phyloP scores from a whole-genome alignment of 2,888 invertebrate genomes.

The Myopa testacea region DNA sequence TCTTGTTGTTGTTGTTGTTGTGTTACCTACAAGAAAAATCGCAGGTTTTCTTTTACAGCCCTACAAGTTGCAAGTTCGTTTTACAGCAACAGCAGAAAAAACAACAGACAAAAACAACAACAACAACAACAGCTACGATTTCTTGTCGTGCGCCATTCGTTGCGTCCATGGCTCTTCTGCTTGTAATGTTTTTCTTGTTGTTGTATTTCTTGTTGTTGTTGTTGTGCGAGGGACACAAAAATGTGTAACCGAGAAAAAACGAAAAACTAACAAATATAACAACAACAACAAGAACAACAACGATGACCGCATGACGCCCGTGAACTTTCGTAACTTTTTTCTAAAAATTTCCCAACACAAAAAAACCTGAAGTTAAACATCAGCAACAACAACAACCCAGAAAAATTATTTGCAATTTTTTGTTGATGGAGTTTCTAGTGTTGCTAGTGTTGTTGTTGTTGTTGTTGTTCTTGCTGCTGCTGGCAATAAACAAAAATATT shows the following conservation, averaged over 20 bases:
- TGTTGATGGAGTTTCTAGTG: not conserved
- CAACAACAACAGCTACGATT: not conserved
- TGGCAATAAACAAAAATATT: slow-evolving; percentile 19
- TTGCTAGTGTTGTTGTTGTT: slow-evolving; percentile 18
- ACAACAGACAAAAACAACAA: not conserved
- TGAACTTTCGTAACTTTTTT: too few species aligned
- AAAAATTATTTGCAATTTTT: not conserved
- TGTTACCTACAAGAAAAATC: not conserved
- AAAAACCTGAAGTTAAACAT: not conserved
- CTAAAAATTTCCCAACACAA: too few species aligned
- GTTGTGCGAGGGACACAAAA: slow-evolving; percentile 1
- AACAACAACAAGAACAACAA: not conserved
- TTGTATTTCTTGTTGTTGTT: not conserved
- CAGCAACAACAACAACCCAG: too few species aligned
- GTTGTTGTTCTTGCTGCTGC: slow-evolving; percentile 14
- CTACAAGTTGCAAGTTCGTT: too few species aligned
- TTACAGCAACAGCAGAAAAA: too few species aligned
- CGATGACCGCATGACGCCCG: not conserved
- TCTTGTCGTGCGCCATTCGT: not conserved
- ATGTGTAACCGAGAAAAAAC: not conserved
- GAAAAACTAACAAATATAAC: too few species aligned
- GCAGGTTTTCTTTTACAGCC: too few species aligned
- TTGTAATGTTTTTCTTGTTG: not conserved
- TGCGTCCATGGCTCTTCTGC: not conserved
- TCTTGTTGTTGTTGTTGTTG: slow-evolving; percentile 1